Conservation (phyloP, 2,113 vertebrate genomes). For the Engraulis encrasicolus region DNA sequence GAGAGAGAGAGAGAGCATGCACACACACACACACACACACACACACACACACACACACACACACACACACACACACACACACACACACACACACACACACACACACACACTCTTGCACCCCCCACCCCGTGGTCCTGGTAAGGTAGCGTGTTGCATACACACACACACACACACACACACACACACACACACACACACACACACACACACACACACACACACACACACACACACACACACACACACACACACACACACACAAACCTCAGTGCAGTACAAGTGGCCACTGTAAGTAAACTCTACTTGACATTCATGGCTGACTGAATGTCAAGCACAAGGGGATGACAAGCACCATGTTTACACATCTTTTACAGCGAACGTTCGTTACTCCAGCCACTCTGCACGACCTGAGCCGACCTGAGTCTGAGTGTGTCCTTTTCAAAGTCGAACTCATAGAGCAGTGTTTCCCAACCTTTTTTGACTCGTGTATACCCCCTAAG, state of each 20-base stretch:
- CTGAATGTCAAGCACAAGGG: neutral
- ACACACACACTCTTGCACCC: neutral
- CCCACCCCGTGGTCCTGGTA: too few species aligned
- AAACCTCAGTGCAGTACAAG: neutral
- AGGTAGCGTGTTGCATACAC: too few species aligned
- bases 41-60: neutral
- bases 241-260: neutral
- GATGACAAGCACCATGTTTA: neutral
- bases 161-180: too few species aligned
- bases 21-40: neutral
- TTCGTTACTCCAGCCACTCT: neutral
- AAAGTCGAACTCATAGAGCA: too few species aligned
- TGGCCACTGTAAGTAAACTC: too few species aligned
- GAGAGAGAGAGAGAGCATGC: too few species aligned
- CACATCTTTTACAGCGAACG: neutral
- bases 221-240: slow-evolving; percentile 28
- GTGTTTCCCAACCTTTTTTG: too few species aligned
- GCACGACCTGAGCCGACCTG: neutral
- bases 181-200: slow-evolving; percentile 48
- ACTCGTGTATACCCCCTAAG: too few species aligned
- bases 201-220: slow-evolving; percentile 20
- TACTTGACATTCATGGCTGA: neutral
- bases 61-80: neutral
- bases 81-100: neutral
- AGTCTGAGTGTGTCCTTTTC: neutral